Evolutionary conservation across 1,140 invertebrate species (phyloP).

Genomic region (Phymastichus coffea): DNA sequence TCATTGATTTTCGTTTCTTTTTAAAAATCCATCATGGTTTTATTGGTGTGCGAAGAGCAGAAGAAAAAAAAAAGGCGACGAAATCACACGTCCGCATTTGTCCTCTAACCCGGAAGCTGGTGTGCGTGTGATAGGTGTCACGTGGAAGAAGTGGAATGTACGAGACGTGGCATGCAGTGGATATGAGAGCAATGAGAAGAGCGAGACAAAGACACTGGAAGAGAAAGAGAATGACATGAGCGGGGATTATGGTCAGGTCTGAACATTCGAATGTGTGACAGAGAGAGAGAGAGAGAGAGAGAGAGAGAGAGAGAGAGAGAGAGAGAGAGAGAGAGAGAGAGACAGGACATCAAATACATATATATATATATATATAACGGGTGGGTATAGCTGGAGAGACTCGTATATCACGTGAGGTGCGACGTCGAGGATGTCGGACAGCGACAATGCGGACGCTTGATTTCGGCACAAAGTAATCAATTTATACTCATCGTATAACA

Average conservation of each 20-base stretch:
- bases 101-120: too few species aligned
- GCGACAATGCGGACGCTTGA: constrained; percentile 16
- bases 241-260: too few species aligned
- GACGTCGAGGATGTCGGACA: constrained; percentile 17
- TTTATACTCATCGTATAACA: background rate
- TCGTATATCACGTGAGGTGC: too few species aligned
- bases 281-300: background rate
- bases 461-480: constrained; percentile 5
- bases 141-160: too few species aligned
- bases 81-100: constrained; percentile 4
- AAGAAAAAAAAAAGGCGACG: too few species aligned
- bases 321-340: background rate
- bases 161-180: too few species aligned
- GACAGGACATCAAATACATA: background rate
- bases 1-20: background rate
- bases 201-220: too few species aligned
- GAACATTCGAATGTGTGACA: too few species aligned
- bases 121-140: too few species aligned
- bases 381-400: background rate
- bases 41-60: too few species aligned
- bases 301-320: background rate
- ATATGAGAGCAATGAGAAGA: background rate
- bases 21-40: background rate
- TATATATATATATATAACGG: background rate
- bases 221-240: too few species aligned